These are phyloP conservation scores for Biston stratarius DNA, from an alignment of 2,888 invertebrate species.

Conservation along the genomic window DNA sequence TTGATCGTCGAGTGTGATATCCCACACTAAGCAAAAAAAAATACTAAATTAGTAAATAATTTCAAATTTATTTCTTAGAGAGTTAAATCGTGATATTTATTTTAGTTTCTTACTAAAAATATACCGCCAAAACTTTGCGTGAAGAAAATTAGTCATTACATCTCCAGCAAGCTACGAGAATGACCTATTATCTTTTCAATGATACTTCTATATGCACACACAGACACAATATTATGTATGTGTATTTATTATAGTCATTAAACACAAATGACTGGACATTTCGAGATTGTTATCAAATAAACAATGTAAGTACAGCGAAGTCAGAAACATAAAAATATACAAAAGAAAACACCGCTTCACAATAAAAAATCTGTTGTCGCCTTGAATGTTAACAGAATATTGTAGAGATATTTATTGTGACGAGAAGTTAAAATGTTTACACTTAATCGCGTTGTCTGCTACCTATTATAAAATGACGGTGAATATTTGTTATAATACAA, in stretches of 20 bases:
- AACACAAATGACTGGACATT: constrained; percentile 55
- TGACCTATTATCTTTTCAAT: constrained; percentile 19
- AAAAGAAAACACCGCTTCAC: constrained; percentile 5
- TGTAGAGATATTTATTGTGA: constrained; percentile 9
- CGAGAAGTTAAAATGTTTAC: constrained; percentile 1
- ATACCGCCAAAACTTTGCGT: too few relatives aligned
- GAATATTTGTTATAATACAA: constrained; percentile 28
- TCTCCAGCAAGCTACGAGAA: constrained; percentile 12
- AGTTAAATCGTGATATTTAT: too few relatives aligned
- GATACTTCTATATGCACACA: constrained; percentile 12
- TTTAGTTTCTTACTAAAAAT: too few relatives aligned
- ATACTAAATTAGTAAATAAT: too few relatives aligned
- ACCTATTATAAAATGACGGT: constrained; percentile 28
- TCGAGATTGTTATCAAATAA: constrained; percentile 71
- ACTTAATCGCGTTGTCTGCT: constrained; percentile 1
- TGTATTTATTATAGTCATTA: constrained; percentile 52
- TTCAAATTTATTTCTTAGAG: too few relatives aligned
- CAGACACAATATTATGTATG: constrained; percentile 17
- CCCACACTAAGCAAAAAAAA: too few relatives aligned
- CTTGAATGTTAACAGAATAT: constrained; percentile 1
- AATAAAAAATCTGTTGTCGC: constrained; percentile 7
- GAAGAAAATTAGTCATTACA: constrained; percentile 16
- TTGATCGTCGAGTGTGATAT: too few relatives aligned
- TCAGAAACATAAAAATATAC: constrained; percentile 24
- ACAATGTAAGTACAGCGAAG: constrained; percentile 60